Conservation (phyloP, 2,797 vertebrate genomes). For the Mico argentatus region DNA sequence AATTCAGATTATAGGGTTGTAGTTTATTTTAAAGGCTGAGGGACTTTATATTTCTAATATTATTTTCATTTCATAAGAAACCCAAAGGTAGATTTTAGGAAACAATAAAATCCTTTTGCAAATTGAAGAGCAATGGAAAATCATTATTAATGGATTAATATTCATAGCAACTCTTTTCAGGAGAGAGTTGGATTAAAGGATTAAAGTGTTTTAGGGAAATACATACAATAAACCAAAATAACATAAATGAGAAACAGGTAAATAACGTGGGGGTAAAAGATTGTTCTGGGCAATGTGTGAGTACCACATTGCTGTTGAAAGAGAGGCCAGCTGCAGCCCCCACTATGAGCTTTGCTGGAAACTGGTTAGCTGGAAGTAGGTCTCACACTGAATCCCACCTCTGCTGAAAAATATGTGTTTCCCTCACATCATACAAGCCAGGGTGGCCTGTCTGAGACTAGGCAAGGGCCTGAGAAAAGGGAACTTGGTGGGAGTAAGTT, state of each 20-base stretch:
- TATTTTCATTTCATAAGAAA: slow-evolving; percentile 15
- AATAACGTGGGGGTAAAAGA: not conserved
- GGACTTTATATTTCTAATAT: not conserved
- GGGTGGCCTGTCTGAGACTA: not conserved
- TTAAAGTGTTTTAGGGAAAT: not conserved
- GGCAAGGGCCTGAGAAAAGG: not conserved
- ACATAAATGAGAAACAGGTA: not conserved
- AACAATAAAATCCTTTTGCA: not conserved
- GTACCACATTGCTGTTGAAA: not conserved
- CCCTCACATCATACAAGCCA: not conserved
- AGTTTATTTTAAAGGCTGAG: not conserved
- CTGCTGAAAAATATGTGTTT: not conserved
- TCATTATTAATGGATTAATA: not conserved
- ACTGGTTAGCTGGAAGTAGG: not conserved
- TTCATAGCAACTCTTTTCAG: not conserved
- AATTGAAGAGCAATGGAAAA: not conserved
- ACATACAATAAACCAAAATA: not conserved
- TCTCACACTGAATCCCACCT: not conserved
- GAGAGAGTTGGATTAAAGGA: not conserved
- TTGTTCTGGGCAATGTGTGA: not conserved
- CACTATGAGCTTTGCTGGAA: not conserved
- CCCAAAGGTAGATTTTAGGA: not conserved
- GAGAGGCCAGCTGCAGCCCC: not conserved
- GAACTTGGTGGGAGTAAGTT: not conserved
- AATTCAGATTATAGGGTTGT: not conserved